phyloP scores from a whole-genome alignment of 2,113 vertebrate genomes.

The Lophius piscatorius region DNA sequence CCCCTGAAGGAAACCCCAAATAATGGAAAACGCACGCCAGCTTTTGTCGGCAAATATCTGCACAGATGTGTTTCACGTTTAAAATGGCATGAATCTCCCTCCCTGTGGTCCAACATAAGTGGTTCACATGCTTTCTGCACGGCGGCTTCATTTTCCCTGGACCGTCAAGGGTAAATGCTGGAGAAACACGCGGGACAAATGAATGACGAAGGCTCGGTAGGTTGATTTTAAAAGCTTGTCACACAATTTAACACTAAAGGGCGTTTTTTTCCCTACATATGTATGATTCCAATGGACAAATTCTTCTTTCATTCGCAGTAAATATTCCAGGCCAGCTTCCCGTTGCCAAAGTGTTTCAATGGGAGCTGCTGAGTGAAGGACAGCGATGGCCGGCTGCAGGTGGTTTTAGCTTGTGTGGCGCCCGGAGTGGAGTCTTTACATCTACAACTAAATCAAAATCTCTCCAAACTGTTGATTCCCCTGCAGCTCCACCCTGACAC shows the following conservation, averaged over 20 bases:
- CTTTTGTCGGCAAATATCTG: too few species aligned
- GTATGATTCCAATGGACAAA: constrained; percentile 21
- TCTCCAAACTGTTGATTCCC: too few species aligned
- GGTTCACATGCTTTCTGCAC: neutral
- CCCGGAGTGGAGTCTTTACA: too few species aligned
- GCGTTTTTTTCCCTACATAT: constrained; percentile 20
- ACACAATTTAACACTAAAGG: constrained; percentile 21
- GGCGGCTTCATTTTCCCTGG: neutral
- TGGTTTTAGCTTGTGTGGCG: too few species aligned
- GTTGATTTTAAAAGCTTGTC: constrained; percentile 29
- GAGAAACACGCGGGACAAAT: constrained; percentile 2
- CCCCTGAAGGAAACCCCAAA: too few species aligned
- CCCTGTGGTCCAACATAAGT: neutral
- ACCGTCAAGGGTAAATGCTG: constrained; percentile 3
- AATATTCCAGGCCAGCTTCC: constrained; percentile 53
- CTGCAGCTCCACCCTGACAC: too few species aligned
- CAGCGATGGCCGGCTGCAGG: constrained; percentile 40
- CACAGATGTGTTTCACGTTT: too few species aligned
- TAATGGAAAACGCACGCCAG: too few species aligned
- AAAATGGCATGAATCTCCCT: neutral
- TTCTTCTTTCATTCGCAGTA: constrained; percentile 18
- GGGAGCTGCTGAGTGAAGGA: constrained; percentile 59
- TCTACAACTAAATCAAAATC: too few species aligned
- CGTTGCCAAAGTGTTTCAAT: constrained; percentile 49
- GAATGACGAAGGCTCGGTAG: neutral